A percentile compares a stretch with the other conserved stretches of the same genome.
Evolutionary conservation across 2,888 invertebrate genomes (phyloP).

Genomic region (Cryptocephalus moraei): DNA sequence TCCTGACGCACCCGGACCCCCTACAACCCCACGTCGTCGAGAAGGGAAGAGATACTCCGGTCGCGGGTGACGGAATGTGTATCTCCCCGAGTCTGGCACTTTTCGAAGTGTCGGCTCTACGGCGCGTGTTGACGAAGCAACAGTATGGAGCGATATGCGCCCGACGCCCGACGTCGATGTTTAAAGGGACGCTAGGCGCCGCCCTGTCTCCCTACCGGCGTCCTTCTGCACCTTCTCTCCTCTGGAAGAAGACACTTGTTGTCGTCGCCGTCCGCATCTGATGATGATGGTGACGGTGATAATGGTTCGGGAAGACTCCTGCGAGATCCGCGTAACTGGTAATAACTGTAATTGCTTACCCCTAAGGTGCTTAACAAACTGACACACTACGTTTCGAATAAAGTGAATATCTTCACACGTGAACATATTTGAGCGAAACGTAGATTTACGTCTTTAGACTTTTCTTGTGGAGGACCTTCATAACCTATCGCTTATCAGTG

Average conservation of each 20-base stretch:
- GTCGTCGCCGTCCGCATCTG: background rate
- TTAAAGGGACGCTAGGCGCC: slow-evolving; percentile 22
- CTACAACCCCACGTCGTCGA: background rate
- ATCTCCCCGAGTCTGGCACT: no score
- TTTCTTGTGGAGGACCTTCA: no score
- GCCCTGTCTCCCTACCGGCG: slow-evolving; percentile 14
- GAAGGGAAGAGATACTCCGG: background rate
- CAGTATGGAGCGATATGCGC: slow-evolving; percentile 28
- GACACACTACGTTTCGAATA: no score
- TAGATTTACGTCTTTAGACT: no score
- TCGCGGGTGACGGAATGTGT: background rate
- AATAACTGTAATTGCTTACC: no score
- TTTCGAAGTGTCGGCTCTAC: background rate
- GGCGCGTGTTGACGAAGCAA: slow-evolving; percentile 38
- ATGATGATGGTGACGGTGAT: background rate
- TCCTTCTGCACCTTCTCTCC: background rate
- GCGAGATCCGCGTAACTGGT: no score
- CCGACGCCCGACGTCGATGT: slow-evolving; percentile 29
- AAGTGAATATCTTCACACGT: no score
- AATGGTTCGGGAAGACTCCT: no score
- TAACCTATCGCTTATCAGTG: no score
- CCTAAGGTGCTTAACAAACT: no score
- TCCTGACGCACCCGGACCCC: background rate
- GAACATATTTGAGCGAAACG: no score
- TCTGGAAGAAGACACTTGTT: background rate